These are phyloP conservation scores for Cephus pygmeus DNA, from an alignment of 2,888 invertebrate species.

Conservation along the genomic window DNA sequence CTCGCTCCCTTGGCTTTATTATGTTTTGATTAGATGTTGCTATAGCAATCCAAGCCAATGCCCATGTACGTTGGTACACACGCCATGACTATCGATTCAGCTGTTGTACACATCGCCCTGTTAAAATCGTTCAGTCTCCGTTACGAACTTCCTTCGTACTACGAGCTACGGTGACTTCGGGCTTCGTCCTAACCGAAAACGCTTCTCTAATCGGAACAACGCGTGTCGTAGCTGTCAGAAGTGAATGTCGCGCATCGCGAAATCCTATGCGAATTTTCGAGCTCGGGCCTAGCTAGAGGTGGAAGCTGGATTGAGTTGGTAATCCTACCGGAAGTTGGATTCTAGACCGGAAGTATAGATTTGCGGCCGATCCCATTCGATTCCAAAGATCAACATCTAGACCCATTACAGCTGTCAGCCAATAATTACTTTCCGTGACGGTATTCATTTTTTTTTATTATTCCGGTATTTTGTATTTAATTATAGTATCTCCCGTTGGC, in stretches of 20 bases:
- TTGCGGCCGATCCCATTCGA: not conserved
- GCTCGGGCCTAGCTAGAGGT: not conserved
- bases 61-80: constrained; percentile 8
- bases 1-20: constrained; percentile 26
- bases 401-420: not conserved
- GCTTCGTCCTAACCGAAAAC: not conserved
- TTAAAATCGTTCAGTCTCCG: not conserved
- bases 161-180: not conserved
- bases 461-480: not conserved
- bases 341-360: not conserved
- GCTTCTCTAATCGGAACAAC: not conserved
- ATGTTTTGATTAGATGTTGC: constrained; percentile 58
- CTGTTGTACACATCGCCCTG: constrained; percentile 1
- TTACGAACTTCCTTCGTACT: not conserved
- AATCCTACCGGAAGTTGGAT: not conserved
- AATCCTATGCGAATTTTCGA: not conserved
- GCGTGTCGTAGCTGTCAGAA: not conserved
- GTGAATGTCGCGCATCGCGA: not conserved
- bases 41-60: constrained; percentile 51
- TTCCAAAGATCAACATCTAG: not conserved
- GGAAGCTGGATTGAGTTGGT: not conserved
- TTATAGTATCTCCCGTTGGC: not conserved
- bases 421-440: not conserved
- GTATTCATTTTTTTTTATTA: not conserved
- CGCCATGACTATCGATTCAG: constrained; percentile 34